phyloP scores from a whole-genome alignment of 2,797 vertebrate species.

The Xiphorhynchus erythropygius region DNA sequence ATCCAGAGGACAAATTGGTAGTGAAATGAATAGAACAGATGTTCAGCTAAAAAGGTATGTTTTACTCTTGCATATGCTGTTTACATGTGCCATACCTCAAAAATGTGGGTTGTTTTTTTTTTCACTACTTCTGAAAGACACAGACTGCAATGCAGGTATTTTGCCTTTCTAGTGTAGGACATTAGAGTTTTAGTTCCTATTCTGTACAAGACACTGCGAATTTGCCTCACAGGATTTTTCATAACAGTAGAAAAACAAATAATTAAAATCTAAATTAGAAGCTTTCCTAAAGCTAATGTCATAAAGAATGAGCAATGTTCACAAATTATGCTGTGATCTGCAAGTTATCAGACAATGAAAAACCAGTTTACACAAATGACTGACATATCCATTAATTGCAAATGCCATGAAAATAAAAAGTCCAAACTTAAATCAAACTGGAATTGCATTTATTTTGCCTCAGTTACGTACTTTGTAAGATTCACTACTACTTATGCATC shows the following conservation, averaged over 20 bases:
- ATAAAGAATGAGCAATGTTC: background rate
- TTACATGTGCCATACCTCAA: background rate
- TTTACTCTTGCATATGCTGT: background rate
- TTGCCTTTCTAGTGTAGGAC: background rate
- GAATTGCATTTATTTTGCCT: background rate
- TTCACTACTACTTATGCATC: background rate
- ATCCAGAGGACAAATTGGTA: background rate
- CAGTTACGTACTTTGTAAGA: background rate
- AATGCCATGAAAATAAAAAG: conserved; percentile 24
- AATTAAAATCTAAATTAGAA: background rate
- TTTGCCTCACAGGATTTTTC: background rate
- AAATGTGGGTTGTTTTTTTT: background rate
- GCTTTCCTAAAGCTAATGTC: background rate
- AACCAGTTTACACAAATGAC: background rate
- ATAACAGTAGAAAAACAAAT: background rate
- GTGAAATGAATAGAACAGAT: background rate
- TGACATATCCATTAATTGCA: background rate
- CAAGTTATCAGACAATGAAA: background rate
- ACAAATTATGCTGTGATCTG: background rate
- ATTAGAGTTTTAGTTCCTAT: background rate
- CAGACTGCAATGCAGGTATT: background rate
- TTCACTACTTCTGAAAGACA: background rate
- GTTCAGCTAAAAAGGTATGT: background rate
- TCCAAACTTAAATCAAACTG: background rate
- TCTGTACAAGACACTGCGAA: background rate